phyloP scores from a whole-genome alignment of 2,113 vertebrate species.

The Barnardius zonarius region DNA sequence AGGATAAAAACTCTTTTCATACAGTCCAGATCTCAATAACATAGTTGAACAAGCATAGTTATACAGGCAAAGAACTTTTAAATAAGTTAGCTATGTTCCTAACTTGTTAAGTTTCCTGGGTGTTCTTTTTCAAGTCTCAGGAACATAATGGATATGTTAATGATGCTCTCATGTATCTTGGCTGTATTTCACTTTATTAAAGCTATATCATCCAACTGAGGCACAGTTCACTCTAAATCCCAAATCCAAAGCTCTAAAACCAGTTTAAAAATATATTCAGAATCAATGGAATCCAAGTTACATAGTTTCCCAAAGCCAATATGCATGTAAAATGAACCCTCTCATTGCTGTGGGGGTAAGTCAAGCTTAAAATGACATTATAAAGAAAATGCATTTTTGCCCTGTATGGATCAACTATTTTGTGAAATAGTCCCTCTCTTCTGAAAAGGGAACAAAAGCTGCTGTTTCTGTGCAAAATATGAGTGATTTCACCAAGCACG shows the following conservation, averaged over 20 bases:
- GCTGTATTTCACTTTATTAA: slow-evolving; percentile 24
- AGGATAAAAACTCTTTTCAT: not conserved
- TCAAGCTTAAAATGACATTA: slow-evolving; percentile 37
- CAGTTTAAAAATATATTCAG: slow-evolving; percentile 16
- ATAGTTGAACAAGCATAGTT: not conserved
- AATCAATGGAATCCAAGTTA: slow-evolving; percentile 30
- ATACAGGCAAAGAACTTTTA: not conserved
- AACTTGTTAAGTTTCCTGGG: slow-evolving; percentile 21
- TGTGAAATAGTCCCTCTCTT: not conserved
- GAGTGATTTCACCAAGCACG: not conserved
- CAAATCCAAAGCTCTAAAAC: not conserved
- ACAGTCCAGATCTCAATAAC: not conserved
- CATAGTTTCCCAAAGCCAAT: slow-evolving; percentile 3
- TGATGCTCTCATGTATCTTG: slow-evolving; percentile 36
- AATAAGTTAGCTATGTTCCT: not conserved
- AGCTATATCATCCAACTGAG: not conserved
- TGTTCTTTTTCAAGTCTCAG: slow-evolving; percentile 6
- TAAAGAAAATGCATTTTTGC: not conserved
- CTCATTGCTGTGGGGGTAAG: not conserved
- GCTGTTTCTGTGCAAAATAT: not conserved
- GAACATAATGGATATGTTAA: slow-evolving; percentile 10
- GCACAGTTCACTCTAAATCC: not conserved
- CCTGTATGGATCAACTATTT: not conserved
- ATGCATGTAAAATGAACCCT: not conserved
- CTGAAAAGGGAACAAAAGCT: not conserved